Conservation (phyloP, 1,140 invertebrate genomes). For the Bombyx mori region DNA sequence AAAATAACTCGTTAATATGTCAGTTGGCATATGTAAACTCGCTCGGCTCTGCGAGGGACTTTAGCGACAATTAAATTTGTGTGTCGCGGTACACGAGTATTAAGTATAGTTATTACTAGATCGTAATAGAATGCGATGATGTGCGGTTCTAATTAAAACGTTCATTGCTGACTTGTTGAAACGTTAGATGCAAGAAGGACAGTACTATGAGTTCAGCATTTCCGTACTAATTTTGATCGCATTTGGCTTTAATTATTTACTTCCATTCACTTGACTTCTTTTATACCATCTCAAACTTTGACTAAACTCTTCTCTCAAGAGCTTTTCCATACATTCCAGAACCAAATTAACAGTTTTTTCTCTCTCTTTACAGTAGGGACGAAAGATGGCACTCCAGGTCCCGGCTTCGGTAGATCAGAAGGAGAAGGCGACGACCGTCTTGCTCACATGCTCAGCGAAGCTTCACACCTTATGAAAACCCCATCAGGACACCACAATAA, state of each 20-base stretch:
- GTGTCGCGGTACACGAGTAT: not conserved
- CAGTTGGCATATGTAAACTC: slow-evolving; percentile 50
- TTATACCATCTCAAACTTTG: no score
- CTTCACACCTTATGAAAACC: slow-evolving; percentile 80
- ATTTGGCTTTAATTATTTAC: no score
- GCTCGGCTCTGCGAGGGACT: slow-evolving; percentile 28
- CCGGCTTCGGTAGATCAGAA: slow-evolving; percentile 78
- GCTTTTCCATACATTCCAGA: not conserved
- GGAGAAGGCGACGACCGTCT: slow-evolving; percentile 93
- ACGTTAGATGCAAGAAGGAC: no score
- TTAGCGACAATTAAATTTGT: slow-evolving; percentile 54
- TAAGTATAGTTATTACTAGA: no score
- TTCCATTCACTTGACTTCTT: no score
- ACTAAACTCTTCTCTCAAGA: no score
- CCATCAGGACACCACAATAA: slow-evolving; percentile 51
- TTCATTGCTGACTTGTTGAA: no score
- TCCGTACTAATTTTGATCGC: no score
- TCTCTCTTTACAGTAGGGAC: slow-evolving; percentile 74
- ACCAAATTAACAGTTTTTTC: not conserved
- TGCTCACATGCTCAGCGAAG: slow-evolving; percentile 93
- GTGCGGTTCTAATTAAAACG: no score
- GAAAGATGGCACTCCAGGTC: slow-evolving; percentile 83
- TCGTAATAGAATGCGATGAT: no score
- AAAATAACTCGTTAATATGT: slow-evolving; percentile 65
- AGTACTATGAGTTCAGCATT: no score